Base-by-base conservation (phyloP, 2,797 vertebrate genomes). In the Atherinosoma microstoma region DNA sequence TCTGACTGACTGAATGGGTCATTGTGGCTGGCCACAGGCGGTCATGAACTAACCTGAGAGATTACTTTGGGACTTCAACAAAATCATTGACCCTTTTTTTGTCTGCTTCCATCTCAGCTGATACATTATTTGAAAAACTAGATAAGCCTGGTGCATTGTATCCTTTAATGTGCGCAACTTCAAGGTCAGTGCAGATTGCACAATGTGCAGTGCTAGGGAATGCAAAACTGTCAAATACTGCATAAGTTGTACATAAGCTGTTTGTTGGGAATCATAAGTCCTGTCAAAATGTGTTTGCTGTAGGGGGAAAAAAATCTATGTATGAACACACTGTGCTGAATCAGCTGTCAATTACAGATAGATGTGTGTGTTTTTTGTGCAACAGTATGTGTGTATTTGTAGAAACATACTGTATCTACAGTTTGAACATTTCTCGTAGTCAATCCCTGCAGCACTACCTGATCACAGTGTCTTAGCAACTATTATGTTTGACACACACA, bases 401-500 rank as follows among this genome's bases (percentile, higher is more conserved):
- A n/a, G 22, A 94, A 92, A 78, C 88, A 93, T 84, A 78, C 78
- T 73, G 42, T 40, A 36, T 72, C 53, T 69, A 80, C 38, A 68
- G 51, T 42, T 78, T 36, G 51, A 87, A 64, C 59, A 84, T 86
- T 78, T 84, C 56, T 87, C 63, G 35, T 24, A 71, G 79, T 79
- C 34, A 36, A 65, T 85, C 57, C 73, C 70, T 72, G 36, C 58
- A 83, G 83, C 69, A 70, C 84, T 94, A 83, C 91, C 91, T 93
- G 93, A 93, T 95, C 94, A 94, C 78, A 89, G 94, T 93, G 93
- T 94, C 92, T 90, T 88, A 88, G 92, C 79, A 87, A 90, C 85
- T 84, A 94, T 93, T 95, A 94, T 94, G 92, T 95, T 95, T 96
- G 94, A 95, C 95, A 95, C 92, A 93, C 84, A 63, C 75, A 78